A percentile compares a stretch with the other conserved stretches of the same genome.
These are phyloP conservation scores for Cromileptes altivelis DNA, from an alignment of 2,113 vertebrate species.

Conservation along the genomic window DNA sequence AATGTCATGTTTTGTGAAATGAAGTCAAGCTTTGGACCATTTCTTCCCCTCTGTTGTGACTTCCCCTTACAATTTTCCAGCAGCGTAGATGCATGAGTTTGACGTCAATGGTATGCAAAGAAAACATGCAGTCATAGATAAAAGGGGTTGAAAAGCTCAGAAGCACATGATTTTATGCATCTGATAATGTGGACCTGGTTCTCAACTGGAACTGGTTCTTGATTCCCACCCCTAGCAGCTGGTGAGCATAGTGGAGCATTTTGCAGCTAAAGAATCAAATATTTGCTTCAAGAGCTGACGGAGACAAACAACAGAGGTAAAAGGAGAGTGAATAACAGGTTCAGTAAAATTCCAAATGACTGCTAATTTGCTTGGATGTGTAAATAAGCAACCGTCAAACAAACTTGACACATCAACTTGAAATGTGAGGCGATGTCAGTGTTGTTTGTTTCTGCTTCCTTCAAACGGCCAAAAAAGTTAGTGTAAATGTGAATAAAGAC, in stretches of 20 bases:
- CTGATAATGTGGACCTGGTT: no score
- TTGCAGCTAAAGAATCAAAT: not conserved
- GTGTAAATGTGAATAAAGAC: not conserved
- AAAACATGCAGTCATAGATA: no score
- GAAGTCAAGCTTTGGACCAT: no score
- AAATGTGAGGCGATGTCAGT: not conserved
- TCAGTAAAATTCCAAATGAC: not conserved
- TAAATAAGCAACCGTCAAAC: not conserved
- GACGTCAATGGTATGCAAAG: no score
- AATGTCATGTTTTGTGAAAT: no score
- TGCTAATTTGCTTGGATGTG: not conserved
- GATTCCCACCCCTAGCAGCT: no score
- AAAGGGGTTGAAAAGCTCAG: no score
- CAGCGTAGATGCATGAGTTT: no score
- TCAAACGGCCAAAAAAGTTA: not conserved
- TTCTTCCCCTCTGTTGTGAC: no score
- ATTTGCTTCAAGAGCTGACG: not conserved
- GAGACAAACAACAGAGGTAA: slow-evolving; percentile 4
- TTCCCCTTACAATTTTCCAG: no score
- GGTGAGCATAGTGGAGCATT: not conserved
- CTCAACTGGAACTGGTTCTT: no score
- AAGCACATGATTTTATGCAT: no score
- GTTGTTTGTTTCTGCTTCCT: not conserved
- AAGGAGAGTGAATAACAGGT: not conserved
- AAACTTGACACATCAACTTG: not conserved